phyloP scores from a whole-genome alignment of 2,888 invertebrate genomes.

The Omphaloscelis lunosa region DNA sequence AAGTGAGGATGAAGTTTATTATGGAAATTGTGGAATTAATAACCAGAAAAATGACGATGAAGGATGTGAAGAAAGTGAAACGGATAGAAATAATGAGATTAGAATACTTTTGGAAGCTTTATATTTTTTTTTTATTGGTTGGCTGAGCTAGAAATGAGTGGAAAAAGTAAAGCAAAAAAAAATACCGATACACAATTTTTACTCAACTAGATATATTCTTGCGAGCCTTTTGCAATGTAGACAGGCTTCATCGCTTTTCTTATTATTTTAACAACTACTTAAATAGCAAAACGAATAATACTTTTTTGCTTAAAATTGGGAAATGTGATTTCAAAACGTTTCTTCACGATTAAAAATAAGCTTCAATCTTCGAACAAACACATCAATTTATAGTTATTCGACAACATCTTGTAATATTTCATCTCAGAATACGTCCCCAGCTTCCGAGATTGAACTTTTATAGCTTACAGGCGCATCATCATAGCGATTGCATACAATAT shows the following conservation, averaged over 20 bases:
- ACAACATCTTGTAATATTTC: neutral
- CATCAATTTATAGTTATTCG: neutral
- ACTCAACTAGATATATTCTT: neutral
- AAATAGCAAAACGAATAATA: neutral
- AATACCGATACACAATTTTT: neutral
- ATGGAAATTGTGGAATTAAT: neutral
- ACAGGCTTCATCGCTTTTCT: neutral
- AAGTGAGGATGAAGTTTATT: constrained; percentile 3
- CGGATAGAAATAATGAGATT: neutral
- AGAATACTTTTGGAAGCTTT: too few relatives aligned
- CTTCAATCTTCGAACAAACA: neutral
- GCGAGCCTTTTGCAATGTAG: neutral
- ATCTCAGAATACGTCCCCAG: constrained; percentile 72
- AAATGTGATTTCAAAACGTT: neutral
- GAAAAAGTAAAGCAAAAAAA: neutral
- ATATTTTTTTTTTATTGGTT: neutral
- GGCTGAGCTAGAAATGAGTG: neutral
- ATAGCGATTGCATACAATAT: constrained; percentile 82
- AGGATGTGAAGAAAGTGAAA: neutral
- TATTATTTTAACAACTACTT: neutral
- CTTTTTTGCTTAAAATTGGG: neutral
- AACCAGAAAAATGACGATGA: neutral
- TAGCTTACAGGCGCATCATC: constrained; percentile 75
- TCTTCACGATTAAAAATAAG: neutral
- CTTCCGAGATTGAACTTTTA: constrained; percentile 78